phyloP scores from a whole-genome alignment of 23 tunicate genomes.

The Pegea sp. region DNA sequence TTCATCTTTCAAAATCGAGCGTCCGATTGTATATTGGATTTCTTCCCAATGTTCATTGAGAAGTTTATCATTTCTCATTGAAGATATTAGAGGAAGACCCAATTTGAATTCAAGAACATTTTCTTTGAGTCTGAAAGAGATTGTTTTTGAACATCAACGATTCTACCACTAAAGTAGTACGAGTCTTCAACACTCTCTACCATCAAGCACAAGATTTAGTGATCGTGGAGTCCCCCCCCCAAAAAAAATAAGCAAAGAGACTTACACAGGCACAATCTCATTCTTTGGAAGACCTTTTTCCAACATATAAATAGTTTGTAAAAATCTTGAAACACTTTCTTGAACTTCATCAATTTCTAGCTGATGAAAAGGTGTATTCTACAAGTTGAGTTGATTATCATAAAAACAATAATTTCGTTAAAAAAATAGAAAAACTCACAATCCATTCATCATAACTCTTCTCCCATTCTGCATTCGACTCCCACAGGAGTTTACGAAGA shows the following conservation, averaged over 20 bases:
- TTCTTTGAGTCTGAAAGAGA: conserved; percentile 33
- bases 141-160: not conserved
- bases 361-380: conserved; percentile 42
- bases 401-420: not conserved
- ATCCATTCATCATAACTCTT: conserved; percentile 66
- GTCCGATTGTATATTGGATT: conserved; percentile 84
- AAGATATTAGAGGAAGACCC: conserved; percentile 65
- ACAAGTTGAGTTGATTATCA: not conserved
- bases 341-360: conserved; percentile 55
- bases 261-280: conserved; percentile 63
- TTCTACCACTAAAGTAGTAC: not conserved
- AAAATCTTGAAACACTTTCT: conserved; percentile 55
- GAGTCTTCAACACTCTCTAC: too few species aligned
- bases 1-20: conserved; percentile 58
- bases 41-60: conserved; percentile 83
- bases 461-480: conserved; percentile 70
- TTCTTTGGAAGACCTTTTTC: conserved; percentile 77
- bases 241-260: too few species aligned
- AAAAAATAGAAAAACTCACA: conserved; percentile 1
- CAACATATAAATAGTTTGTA: conserved; percentile 87
- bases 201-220: too few species aligned
- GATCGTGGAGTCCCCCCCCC: too few species aligned
- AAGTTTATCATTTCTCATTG: conserved; percentile 42
- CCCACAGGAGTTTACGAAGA: conserved; percentile 74
- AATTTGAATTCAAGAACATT: conserved; percentile 64